Percentiles rank a stretch among this genome's conserved stretches.
These are phyloP conservation scores for Centropus bengalensis DNA, from an alignment of 2,113 vertebrate genomes.

Conservation along the genomic window DNA sequence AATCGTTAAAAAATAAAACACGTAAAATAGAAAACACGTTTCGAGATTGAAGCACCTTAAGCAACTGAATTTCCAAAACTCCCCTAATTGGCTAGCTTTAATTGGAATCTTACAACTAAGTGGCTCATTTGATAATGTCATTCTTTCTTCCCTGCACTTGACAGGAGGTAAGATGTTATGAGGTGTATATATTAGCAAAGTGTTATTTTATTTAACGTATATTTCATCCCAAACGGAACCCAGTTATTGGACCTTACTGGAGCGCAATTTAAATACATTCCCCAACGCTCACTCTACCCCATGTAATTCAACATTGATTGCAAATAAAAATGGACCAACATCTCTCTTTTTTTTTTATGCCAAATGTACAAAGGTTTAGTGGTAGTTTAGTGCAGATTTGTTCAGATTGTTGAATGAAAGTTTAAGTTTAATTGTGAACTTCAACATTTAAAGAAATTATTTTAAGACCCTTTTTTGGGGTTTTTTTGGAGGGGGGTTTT, in stretches of 20 bases:
- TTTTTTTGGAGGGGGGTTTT: too few relatives aligned
- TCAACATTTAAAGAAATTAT: background rate
- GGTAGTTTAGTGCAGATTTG: background rate
- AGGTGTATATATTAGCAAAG: background rate
- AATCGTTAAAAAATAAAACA: background rate
- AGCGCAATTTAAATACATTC: background rate
- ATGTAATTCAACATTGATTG: background rate
- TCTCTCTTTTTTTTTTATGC: background rate
- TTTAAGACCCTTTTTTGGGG: background rate
- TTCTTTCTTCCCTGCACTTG: too few relatives aligned
- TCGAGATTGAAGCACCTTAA: background rate
- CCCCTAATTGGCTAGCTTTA: background rate
- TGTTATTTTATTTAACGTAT: background rate
- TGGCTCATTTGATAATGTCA: background rate
- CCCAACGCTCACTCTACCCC: fast-evolving
- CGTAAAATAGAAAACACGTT: background rate
- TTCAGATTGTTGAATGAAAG: background rate
- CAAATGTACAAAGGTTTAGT: background rate
- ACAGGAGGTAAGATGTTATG: background rate
- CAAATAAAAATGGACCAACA: background rate
- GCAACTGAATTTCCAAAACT: background rate
- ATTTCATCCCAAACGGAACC: background rate
- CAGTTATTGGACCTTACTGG: background rate
- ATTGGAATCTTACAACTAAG: background rate
- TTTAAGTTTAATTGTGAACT: background rate